Conservation (phyloP, 2,797 vertebrate species). For the Cossypha polioptera region DNA sequence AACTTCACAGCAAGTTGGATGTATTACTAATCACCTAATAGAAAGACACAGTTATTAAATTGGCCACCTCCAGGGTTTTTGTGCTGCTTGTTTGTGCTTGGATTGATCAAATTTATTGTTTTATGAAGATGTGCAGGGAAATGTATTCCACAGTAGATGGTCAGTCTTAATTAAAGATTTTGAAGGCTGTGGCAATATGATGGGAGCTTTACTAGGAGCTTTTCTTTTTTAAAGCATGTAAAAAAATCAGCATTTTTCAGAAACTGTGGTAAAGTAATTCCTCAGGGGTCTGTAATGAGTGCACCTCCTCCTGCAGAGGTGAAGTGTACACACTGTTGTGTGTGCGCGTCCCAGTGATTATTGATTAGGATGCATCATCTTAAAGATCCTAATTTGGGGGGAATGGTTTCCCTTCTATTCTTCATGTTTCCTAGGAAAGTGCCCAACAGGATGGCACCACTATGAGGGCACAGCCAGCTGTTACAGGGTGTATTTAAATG, state of each 20-base stretch:
- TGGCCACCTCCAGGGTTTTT: neutral
- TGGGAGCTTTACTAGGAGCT: neutral
- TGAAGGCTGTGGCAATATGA: neutral
- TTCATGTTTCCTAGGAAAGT: constrained; percentile 91
- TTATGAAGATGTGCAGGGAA: neutral
- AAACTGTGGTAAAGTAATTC: neutral
- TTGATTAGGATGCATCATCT: neutral
- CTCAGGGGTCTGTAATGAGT: neutral
- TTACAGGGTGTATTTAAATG: constrained; percentile 90
- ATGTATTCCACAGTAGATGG: neutral
- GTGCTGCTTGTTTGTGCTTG: neutral
- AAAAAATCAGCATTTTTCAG: neutral
- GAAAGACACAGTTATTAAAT: neutral
- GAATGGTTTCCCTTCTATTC: constrained; percentile 69
- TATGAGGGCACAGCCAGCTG: constrained; percentile 98
- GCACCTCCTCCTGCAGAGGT: neutral
- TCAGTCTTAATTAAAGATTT: neutral
- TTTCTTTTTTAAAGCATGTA: neutral
- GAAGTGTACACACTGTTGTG: neutral
- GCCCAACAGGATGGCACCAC: constrained; percentile 97
- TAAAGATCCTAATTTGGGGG: constrained; percentile 76
- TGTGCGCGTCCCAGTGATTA: neutral
- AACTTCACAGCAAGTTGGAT: neutral
- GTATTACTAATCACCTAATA: neutral
- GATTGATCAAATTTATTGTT: neutral